Conservation (phyloP, 1,140 invertebrate genomes). For the Cherax quadricarinatus region DNA sequence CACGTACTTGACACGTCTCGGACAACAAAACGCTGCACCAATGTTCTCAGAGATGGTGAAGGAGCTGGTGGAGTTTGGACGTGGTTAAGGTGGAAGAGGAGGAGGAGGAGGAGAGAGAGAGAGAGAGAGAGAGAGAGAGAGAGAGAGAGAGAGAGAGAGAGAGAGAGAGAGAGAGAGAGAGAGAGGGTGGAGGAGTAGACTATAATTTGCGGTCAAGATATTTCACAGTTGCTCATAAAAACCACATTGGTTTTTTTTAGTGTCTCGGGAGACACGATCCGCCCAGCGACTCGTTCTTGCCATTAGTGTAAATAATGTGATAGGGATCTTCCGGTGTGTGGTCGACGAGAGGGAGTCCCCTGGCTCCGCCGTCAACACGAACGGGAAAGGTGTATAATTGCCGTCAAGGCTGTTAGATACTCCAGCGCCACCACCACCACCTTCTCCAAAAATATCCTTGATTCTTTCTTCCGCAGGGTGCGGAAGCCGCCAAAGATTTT, state of each 20-base stretch:
- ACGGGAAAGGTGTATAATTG: not conserved
- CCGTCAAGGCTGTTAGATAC: not conserved
- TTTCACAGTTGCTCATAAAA: slow-evolving; percentile 13
- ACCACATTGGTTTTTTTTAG: slow-evolving; percentile 7
- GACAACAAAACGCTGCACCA: slow-evolving; percentile 25
- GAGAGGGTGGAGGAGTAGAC: not conserved
- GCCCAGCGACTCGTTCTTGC: slow-evolving; percentile 36
- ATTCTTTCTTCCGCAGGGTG: slow-evolving; percentile 32
- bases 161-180: not conserved
- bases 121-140: no score
- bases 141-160: no score
- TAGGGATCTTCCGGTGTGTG: slow-evolving; percentile 54
- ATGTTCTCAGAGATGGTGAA: no score
- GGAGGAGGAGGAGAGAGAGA: not conserved
- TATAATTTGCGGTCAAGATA: slow-evolving; percentile 43
- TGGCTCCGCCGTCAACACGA: not conserved
- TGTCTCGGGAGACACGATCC: slow-evolving; percentile 1
- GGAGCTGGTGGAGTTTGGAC: no score
- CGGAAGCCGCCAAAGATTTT: slow-evolving; percentile 53
- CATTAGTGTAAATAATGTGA: slow-evolving; percentile 62
- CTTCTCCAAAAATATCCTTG: slow-evolving; percentile 12
- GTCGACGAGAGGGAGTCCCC: slow-evolving; percentile 6
- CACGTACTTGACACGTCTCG: not conserved
- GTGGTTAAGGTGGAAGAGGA: no score
- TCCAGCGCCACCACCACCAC: slow-evolving; percentile 10